Conservation (phyloP, 2,113 vertebrate genomes). For the Amblyornis subalaris region DNA sequence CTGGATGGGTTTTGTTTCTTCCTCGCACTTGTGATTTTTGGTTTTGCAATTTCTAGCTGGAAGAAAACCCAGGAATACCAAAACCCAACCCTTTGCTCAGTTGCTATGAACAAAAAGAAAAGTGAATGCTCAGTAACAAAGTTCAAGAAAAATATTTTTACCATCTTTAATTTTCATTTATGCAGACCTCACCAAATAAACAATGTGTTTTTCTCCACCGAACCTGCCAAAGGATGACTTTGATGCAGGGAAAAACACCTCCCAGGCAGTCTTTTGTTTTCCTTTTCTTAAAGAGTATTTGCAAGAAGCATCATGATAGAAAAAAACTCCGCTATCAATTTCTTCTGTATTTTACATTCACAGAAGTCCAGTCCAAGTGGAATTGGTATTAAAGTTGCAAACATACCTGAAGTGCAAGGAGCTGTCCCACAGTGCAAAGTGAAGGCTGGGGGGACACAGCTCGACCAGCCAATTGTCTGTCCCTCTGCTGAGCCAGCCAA, state of each 20-base stretch:
- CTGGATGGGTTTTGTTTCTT: background rate
- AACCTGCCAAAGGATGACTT: background rate
- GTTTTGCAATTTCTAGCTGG: background rate
- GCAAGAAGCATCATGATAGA: background rate
- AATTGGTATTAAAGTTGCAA: background rate
- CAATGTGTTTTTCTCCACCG: background rate
- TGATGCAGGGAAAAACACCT: background rate
- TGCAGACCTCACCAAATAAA: background rate
- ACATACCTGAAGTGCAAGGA: background rate
- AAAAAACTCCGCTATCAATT: background rate
- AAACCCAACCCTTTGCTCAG: background rate
- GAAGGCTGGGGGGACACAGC: background rate
- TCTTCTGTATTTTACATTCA: background rate
- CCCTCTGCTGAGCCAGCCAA: background rate
- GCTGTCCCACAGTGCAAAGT: background rate
- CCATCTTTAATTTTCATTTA: background rate
- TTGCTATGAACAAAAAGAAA: background rate
- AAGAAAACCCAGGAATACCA: background rate
- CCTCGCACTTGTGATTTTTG: fast-evolving
- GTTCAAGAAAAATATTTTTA: background rate
- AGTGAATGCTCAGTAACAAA: background rate
- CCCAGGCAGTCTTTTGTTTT: background rate
- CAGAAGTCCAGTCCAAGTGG: background rate
- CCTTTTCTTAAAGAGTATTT: background rate
- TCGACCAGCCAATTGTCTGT: background rate